These are phyloP conservation scores for Cossypha dichroa DNA, from an alignment of 2,797 vertebrate species.

Conservation along the genomic window DNA sequence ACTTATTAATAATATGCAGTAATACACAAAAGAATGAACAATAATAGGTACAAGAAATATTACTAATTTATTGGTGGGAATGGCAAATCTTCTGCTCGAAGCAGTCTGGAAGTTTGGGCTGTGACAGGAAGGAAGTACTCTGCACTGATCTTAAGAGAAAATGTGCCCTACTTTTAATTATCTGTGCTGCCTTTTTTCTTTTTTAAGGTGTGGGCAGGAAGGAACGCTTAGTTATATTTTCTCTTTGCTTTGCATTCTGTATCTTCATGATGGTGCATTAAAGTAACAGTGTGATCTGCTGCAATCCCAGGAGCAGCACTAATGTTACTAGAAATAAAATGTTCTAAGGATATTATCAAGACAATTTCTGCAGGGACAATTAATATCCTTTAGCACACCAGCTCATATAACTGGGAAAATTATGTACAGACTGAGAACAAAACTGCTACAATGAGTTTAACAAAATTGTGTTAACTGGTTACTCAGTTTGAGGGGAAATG, in stretches of 20 bases:
- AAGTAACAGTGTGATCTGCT: not conserved
- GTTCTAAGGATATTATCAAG: not conserved
- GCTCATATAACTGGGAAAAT: not conserved
- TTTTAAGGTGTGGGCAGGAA: not conserved
- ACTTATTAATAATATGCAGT: not conserved
- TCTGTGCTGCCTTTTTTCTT: not conserved
- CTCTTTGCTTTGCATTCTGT: not conserved
- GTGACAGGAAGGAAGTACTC: not conserved
- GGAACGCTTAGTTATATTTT: not conserved
- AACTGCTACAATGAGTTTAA: not conserved
- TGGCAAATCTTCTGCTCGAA: not conserved
- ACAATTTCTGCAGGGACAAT: not conserved
- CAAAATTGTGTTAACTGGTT: fast-evolving
- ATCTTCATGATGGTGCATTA: not conserved
- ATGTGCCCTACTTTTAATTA: not conserved
- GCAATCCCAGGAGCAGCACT: not conserved
- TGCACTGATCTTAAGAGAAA: not conserved
- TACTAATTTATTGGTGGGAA: not conserved
- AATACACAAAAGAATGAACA: not conserved
- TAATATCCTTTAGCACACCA: not conserved
- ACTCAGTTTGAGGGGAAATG: not conserved
- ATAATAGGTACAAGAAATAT: not conserved
- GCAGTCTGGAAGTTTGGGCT: not conserved
- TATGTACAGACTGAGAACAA: not conserved
- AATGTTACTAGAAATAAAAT: not conserved